phyloP scores from a whole-genome alignment of 2,113 vertebrate species.

The Prunella fulvescens region DNA sequence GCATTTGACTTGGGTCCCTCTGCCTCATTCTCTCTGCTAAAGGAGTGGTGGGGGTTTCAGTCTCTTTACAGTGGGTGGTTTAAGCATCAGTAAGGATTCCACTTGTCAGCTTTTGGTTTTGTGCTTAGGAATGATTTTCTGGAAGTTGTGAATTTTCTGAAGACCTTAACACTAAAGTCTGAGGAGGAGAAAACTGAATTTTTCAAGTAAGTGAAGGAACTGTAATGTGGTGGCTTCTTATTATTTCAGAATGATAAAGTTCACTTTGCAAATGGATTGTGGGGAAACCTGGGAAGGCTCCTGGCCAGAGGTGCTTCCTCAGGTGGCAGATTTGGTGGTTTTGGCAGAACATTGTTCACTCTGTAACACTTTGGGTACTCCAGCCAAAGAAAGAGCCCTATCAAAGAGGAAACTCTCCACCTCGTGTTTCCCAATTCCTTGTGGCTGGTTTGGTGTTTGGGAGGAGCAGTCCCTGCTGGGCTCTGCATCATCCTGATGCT shows the following conservation, averaged over 20 bases:
- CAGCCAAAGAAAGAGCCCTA: background rate
- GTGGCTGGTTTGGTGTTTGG: background rate
- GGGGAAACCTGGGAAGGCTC: background rate
- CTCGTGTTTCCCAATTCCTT: background rate
- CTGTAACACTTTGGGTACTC: background rate
- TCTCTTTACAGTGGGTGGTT: background rate
- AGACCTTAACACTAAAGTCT: constrained; percentile 90
- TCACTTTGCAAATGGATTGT: background rate
- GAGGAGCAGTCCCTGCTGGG: background rate
- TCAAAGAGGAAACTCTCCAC: background rate
- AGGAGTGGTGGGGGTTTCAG: background rate
- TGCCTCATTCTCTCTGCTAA: background rate
- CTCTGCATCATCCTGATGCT: background rate
- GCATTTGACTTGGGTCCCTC: background rate
- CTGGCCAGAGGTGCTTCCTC: background rate
- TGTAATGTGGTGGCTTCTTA: background rate
- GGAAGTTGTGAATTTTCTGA: constrained; percentile 94
- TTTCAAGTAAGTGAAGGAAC: constrained; percentile 88
- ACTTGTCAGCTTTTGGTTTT: background rate
- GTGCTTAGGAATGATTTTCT: constrained; percentile 91
- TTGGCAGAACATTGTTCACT: background rate
- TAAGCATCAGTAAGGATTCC: background rate
- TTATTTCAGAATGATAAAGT: background rate
- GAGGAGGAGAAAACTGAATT: constrained; percentile 98
- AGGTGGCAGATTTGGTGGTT: background rate